Base-by-base conservation (phyloP, 2,113 vertebrate species). In the Strix aluco region DNA sequence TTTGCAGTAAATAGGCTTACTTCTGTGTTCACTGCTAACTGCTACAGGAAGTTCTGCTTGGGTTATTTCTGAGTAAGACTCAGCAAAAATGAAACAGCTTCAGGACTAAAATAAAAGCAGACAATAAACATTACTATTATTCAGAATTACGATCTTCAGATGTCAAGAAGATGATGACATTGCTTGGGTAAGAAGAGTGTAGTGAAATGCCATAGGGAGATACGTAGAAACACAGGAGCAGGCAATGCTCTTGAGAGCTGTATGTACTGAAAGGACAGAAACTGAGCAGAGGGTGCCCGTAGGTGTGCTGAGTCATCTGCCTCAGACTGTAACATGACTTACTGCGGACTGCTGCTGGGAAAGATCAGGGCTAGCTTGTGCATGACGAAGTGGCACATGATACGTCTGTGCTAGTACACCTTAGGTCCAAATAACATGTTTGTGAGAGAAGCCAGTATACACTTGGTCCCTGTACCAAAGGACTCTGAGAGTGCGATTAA, bases 301-400 rank as follows among this genome's bases (percentile, higher is more conserved):
- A 62, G 79, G 73, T 34, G 71, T 95, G 97, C 97, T 95, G 95
- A 92, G 96, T 97, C 96, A 96, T 95, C 81, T 82, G 40, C 92
- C 61, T 19, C 21, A 5, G 34, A 42, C n/a, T 83, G 82, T 74
- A 65, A 3, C 66, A 15, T 85, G 84, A 86, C 75, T 92, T 26
- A 2, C 22, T 52, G 40, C 3, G 59, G 23, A 9, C 52, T 92
- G 80, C 91, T 86, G 81, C 83, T 65, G 81, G 75, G 52, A 72
- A 29, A 20, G 67, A 55, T 72, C 92, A 6, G 38, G 2, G 25
- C 14, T 6, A 25, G 0, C 59, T 46, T 21, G 8, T 32, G 23
- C 5, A 5, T 88, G 94, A 89, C 20, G 0, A 67, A 81, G 69
- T 15, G 27, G 47, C 94, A 62, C 32, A 19, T 91, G 93, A 74